Conservation (phyloP, 1,140 invertebrate species). For the Babylonia areolata region DNA sequence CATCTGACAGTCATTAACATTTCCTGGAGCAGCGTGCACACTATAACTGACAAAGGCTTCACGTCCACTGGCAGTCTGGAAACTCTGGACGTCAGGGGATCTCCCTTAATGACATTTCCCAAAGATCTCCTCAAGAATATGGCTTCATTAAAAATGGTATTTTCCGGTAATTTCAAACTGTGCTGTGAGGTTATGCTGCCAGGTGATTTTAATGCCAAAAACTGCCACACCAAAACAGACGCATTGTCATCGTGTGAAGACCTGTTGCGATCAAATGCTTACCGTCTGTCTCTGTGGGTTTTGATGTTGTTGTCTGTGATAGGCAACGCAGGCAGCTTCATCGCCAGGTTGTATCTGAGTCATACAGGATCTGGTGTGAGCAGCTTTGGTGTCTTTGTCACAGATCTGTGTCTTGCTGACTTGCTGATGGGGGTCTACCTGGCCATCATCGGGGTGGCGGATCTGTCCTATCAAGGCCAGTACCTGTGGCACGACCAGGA, state of each 20-base stretch:
- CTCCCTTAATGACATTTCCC: slow-evolving; percentile 32
- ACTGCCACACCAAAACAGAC: slow-evolving; percentile 34
- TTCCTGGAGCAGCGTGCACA: slow-evolving; percentile 36
- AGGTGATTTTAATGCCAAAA: slow-evolving; percentile 15
- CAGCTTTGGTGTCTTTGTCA: slow-evolving; percentile 53
- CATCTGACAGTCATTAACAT: slow-evolving; percentile 14
- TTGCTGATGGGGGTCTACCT: slow-evolving; percentile 42
- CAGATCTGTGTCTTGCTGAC: slow-evolving; percentile 48
- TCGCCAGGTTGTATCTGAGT: slow-evolving; percentile 24
- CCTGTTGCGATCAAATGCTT: slow-evolving; percentile 41
- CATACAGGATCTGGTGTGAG: background rate
- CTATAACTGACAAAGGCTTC: slow-evolving; percentile 47
- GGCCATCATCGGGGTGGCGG: slow-evolving; percentile 34
- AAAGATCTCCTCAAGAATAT: slow-evolving; percentile 41
- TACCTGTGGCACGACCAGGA: slow-evolving; percentile 30
- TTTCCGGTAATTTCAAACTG: slow-evolving; percentile 43
- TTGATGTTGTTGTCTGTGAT: slow-evolving; percentile 43
- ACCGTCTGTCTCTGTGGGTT: slow-evolving; percentile 51
- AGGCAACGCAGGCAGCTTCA: slow-evolving; percentile 48
- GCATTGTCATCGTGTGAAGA: slow-evolving; percentile 56
- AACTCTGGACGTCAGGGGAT: slow-evolving; percentile 36
- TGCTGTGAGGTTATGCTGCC: slow-evolving; percentile 49
- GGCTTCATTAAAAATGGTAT: slow-evolving; percentile 23
- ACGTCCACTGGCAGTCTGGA: slow-evolving; percentile 44
- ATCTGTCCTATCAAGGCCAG: slow-evolving; percentile 52